A percentile compares a stretch with the other conserved stretches of the same genome.
Conservation (phyloP, 2,888 invertebrate species). For the Lydus trimaculatus region DNA sequence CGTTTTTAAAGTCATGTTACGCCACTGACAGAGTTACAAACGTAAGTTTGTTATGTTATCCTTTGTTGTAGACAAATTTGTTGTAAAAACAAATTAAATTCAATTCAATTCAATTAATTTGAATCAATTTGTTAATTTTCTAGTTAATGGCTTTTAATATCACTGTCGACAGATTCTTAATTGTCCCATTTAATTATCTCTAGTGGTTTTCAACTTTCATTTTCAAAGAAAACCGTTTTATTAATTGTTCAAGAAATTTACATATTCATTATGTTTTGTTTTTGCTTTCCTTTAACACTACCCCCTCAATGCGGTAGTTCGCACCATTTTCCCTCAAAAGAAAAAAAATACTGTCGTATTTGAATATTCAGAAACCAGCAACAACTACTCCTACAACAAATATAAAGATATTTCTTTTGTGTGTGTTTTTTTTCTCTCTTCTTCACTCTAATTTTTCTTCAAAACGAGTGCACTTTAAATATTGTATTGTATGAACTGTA, state of each 20-base stretch:
- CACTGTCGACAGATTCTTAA: conserved; percentile 25
- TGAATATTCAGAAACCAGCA: background rate
- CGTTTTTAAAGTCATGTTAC: too few relatives aligned
- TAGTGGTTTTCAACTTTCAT: background rate
- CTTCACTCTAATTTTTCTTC: background rate
- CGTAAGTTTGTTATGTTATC: too few relatives aligned
- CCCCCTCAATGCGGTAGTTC: background rate
- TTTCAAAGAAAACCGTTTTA: conserved; percentile 6
- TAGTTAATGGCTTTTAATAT: conserved; percentile 1
- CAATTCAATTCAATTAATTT: too few relatives aligned
- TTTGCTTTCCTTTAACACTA: background rate
- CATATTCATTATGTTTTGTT: conserved; percentile 21
- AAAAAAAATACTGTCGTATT: background rate
- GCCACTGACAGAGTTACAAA: too few relatives aligned
- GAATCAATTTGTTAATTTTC: background rate
- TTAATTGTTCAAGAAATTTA: conserved; percentile 26
- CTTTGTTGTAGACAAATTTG: too few relatives aligned
- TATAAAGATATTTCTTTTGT: background rate
- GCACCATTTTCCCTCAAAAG: background rate
- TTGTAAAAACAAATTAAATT: background rate
- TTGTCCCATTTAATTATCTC: conserved; percentile 15
- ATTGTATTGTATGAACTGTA: conserved; percentile 18
- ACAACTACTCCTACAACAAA: background rate
- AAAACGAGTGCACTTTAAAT: conserved; percentile 12
- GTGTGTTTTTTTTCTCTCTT: background rate